Evolutionary conservation across 2,888 invertebrate genomes (phyloP), one percentile per base, ranked within the genome.

Genomic region (Atrina japonica): DNA sequence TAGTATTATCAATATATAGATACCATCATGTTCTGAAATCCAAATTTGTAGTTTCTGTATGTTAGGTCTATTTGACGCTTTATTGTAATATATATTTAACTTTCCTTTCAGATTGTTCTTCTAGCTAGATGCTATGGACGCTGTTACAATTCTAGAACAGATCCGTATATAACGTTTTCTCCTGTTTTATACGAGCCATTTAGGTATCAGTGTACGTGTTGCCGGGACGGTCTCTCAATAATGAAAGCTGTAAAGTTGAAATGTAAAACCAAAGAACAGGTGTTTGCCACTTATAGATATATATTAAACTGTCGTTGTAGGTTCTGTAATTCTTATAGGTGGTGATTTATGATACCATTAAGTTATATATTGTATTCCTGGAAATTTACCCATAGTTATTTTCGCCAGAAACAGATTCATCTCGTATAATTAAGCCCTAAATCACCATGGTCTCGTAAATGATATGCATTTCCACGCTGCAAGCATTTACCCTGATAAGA

Each of bases 251-350:
- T 80, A 14, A 29, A 70, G 0, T 58, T 82, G 14, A 50, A 69
- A 25, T 82, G 82, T 67, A 63, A 72, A 52, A 59, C 66, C 14
- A 78, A 71, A 0, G 59, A 70, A 23, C 41, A 50, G 14, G 75
- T 73, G 11, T 82, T 73, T 43, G 82, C 82, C 18, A 80, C 80
- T 9, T 82, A 82, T 47, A 65, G 82, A 30, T 80, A 80, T 49
- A 82, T 82, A 16, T 41, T 82, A 7, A 53, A 70, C 18, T 82
- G 81, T 61, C 70, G 72, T 3, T 76, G 78, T 25, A 66, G 75
- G 6, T 68, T 73, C 35, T 70, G 71, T 47, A 66, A 60, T 29
- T 64, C 45, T 18, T 63, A 52, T 9, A 58, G 53, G 55, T 53
- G 52, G 47, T 56, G 27, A 43, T 21, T 23, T 1, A 47, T 9